Conservation (phyloP, 92 coral and sea anemone species). For the Palythoa heliodiscus region DNA sequence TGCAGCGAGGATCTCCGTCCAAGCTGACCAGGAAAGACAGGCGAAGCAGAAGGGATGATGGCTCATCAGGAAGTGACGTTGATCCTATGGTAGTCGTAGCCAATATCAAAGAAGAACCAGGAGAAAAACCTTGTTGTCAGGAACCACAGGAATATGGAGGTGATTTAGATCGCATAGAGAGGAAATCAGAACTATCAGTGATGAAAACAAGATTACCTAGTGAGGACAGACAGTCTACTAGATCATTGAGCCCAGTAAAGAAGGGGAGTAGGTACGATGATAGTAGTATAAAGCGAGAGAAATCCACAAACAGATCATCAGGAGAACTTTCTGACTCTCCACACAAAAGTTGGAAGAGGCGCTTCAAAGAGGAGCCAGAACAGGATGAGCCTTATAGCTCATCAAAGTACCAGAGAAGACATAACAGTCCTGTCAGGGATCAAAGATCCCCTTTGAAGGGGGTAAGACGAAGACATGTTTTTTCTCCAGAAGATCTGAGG, state of each 20-base stretch:
- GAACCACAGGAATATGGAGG: not conserved
- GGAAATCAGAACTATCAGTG: not conserved
- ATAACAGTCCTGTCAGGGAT: conserved; percentile 10
- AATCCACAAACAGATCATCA: conserved; percentile 14
- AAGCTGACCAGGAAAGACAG: conserved; percentile 49
- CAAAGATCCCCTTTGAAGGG: not conserved
- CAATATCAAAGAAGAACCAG: conserved; percentile 31
- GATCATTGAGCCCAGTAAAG: not conserved
- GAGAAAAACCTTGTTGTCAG: not conserved
- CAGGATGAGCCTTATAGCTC: conserved; percentile 19
- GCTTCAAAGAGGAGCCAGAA: conserved; percentile 40
- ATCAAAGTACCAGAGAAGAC: conserved; percentile 21
- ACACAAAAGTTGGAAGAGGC: conserved; percentile 3
- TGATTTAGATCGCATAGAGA: not conserved
- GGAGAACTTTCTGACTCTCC: conserved; percentile 40
- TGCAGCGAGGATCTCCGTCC: conserved; percentile 49
- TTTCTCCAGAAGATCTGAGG: conserved; percentile 30
- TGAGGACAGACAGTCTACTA: not conserved
- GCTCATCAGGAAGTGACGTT: not conserved
- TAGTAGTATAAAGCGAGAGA: conserved; percentile 4
- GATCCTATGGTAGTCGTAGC: not conserved
- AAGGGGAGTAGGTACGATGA: not conserved
- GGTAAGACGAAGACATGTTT: conserved; percentile 15
- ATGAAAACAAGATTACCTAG: not conserved
- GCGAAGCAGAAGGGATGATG: conserved; percentile 30